Base-by-base conservation (phyloP, 64 coral and sea anemone species). In the Pocillopora damicornis region DNA sequence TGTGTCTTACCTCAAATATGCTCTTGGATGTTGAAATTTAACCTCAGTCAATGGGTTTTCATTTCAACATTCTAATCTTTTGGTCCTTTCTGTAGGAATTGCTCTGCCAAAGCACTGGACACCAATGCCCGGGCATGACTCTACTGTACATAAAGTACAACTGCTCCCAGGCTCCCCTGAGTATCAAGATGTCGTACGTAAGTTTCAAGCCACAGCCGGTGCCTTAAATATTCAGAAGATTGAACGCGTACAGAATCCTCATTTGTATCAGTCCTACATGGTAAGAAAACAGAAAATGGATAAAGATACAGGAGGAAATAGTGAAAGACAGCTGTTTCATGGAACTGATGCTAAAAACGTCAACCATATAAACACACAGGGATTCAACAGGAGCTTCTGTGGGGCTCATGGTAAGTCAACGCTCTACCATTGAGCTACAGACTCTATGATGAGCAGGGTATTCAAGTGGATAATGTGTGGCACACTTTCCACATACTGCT, bases 221-320 rank as follows among this genome's bases (percentile, higher is more conserved):
- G 37, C n/a, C 5, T 22, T 45, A 15, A 37, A 26, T 14, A 89
- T 89, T 12, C 11, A 7, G 1, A 82, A 59, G 9, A 82, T 89
- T 34, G 65, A 89, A 73, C 65, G 88, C 15, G 75, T 89, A 74
- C 88, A 89, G 26, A 89, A 89, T 79, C 88, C 88, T 74, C 88
- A 89, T 59, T 63, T 89, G 4, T 89, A 89, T 58, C 63, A 75
- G 58, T 23, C 74, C 5, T 89, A 89, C 63, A 25, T 73, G 9
- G 62, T 89, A 6, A 61, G 59, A 57, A 89, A 89, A 26, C 12
- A 16, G 8, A 89, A 89, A 74, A 89, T 89, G 88, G 88, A 89
- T 22, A 89, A 89, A 51, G 88, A 89, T 14, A 89, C 80, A 14
- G 37, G 22, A 69, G 88, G 88, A 63, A 89, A 82, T 14, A 89